phyloP scores from a whole-genome alignment of 2,113 vertebrate species.

The Pontoporia blainvillei region DNA sequence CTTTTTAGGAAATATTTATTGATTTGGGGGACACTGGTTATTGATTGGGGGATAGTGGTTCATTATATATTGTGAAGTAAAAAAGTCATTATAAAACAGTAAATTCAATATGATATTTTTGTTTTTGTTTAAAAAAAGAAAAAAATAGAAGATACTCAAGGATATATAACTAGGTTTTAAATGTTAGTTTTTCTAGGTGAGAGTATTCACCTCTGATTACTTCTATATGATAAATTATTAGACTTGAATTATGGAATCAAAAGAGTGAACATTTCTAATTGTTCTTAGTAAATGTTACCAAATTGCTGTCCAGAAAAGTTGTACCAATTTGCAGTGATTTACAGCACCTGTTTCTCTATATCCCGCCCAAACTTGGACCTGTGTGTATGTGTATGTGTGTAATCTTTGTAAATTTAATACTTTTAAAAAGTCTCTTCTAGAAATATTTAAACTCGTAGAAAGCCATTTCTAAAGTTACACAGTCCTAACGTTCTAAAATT shows the following conservation, averaged over 20 bases:
- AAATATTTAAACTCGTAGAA: not conserved
- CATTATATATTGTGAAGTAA: not conserved
- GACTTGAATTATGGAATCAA: not conserved
- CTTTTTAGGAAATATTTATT: not conserved
- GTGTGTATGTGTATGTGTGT: not conserved
- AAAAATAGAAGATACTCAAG: not conserved
- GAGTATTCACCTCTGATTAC: not conserved
- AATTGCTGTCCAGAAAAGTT: not conserved
- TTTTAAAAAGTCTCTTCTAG: not conserved
- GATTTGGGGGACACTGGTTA: not conserved
- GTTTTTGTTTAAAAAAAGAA: not conserved
- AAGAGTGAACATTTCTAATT: slow-evolving; percentile 8
- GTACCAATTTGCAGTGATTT: not conserved
- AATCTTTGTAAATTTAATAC: not conserved
- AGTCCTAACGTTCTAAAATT: not conserved
- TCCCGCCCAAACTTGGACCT: not conserved
- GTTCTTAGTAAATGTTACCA: not conserved
- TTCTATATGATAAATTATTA: not conserved
- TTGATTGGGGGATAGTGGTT: not conserved
- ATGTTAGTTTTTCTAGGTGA: not conserved
- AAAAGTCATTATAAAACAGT: not conserved
- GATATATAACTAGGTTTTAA: not conserved
- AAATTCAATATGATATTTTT: not conserved
- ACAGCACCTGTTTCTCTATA: not conserved
- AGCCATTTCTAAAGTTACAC: not conserved